phyloP scores from a whole-genome alignment of 2,797 vertebrate genomes.

The Macrochelys suwanniensis region DNA sequence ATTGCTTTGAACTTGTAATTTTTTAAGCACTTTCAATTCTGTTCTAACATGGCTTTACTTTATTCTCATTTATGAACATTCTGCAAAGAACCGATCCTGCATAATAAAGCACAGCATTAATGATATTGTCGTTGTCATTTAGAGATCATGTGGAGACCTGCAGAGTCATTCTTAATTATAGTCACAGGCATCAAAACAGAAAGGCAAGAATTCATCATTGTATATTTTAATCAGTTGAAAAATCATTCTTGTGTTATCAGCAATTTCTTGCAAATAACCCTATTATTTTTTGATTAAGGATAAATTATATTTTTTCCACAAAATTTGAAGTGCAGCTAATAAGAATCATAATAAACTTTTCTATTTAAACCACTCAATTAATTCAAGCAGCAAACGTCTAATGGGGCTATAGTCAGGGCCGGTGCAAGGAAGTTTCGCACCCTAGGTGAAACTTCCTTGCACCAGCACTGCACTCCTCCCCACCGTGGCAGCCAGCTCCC shows the following conservation, averaged over 20 bases:
- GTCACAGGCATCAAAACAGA: conserved; percentile 58
- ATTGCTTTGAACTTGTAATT: background rate
- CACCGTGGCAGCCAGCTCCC: too few relatives aligned
- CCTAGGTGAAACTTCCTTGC: too few relatives aligned
- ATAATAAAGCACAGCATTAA: conserved; percentile 48
- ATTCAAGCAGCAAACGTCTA: conserved; percentile 54
- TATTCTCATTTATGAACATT: conserved; percentile 6
- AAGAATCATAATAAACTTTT: conserved; percentile 70
- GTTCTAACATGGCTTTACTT: background rate
- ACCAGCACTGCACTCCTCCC: too few relatives aligned
- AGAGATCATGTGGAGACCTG: conserved; percentile 34
- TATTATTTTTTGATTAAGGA: conserved; percentile 65
- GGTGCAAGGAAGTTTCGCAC: too few relatives aligned
- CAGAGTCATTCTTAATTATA: conserved; percentile 69
- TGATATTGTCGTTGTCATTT: conserved; percentile 57
- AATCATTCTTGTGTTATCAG: conserved; percentile 57
- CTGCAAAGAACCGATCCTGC: background rate
- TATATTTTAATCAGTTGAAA: conserved; percentile 71
- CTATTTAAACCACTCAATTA: conserved; percentile 62
- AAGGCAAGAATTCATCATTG: conserved; percentile 57
- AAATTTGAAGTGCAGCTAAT: conserved; percentile 30
- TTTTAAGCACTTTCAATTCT: background rate
- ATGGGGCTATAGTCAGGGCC: background rate
- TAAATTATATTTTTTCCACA: conserved; percentile 35
- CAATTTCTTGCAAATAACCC: conserved; percentile 67